phyloP scores from a whole-genome alignment of 2,888 invertebrate species.

The Auanema freiburgensis region DNA sequence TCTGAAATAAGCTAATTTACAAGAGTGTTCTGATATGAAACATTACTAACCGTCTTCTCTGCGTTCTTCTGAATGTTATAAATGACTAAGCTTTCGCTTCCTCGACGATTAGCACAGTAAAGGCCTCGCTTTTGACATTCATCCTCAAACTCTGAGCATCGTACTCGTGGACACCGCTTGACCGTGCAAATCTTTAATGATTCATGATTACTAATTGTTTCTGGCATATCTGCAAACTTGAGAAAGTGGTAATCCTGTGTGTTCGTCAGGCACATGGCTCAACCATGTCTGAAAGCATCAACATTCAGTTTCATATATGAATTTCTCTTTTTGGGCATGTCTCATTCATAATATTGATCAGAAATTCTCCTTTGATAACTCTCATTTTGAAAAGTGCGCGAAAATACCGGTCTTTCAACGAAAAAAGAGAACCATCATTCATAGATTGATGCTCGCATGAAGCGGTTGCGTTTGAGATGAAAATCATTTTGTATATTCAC shows the following conservation, averaged over 20 bases:
- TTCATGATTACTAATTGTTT: too few species aligned
- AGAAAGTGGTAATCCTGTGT: constrained; percentile 13
- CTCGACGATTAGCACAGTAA: constrained; percentile 32
- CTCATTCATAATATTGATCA: neutral
- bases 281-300: constrained; percentile 11
- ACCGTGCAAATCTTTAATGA: constrained; percentile 22
- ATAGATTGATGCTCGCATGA: neutral
- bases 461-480: neutral
- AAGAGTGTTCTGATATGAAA: too few species aligned
- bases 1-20: too few species aligned
- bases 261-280: constrained; percentile 1
- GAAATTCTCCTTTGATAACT: neutral
- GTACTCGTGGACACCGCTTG: constrained; percentile 37
- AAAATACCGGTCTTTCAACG: neutral
- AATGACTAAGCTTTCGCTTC: constrained; percentile 32
- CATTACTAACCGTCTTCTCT: too few species aligned
- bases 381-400: neutral
- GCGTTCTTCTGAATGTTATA: constrained; percentile 34
- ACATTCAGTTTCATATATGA: neutral
- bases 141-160: constrained; percentile 32
- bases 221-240: constrained; percentile 18
- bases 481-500: constrained; percentile 12
- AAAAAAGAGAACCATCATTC: neutral
- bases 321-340: neutral
- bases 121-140: constrained; percentile 37